These are phyloP conservation scores for Percina caprodes DNA, from an alignment of 2,113 vertebrate species.

Conservation along the genomic window DNA sequence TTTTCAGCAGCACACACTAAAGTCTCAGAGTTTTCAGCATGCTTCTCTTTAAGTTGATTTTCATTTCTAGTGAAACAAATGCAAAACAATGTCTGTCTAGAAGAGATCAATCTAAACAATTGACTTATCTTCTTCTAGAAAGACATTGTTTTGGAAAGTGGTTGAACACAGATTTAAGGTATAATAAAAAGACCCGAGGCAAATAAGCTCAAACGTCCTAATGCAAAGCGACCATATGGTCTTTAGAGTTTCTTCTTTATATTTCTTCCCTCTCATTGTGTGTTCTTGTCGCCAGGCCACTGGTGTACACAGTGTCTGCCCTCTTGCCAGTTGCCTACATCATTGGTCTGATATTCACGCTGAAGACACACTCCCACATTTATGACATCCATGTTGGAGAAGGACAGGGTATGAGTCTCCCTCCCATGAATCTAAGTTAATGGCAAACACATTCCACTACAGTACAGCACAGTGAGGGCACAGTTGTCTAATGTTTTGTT, in stretches of 20 bases:
- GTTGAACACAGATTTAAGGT: background rate
- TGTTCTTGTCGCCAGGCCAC: constrained; percentile 77
- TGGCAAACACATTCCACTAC: background rate
- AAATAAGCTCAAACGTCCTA: background rate
- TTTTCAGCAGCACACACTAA: background rate
- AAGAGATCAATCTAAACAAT: background rate
- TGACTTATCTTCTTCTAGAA: too few relatives aligned
- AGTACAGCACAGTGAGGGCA: background rate
- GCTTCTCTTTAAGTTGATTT: background rate
- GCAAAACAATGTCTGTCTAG: background rate
- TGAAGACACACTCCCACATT: constrained; percentile 91
- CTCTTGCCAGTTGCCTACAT: constrained; percentile 86
- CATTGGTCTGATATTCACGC: constrained; percentile 88
- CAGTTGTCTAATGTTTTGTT: background rate
- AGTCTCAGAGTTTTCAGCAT: background rate
- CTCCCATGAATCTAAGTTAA: background rate
- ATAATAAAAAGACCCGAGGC: background rate
- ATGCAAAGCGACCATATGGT: background rate
- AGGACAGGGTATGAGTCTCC: constrained; percentile 82
- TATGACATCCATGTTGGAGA: constrained; percentile 87
- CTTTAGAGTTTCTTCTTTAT: background rate
- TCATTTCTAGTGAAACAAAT: background rate
- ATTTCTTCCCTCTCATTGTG: background rate
- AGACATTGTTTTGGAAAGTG: background rate
- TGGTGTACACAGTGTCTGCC: constrained; percentile 84